Base-by-base conservation (phyloP, 2,888 invertebrate species). In the Diarsia rubi region DNA sequence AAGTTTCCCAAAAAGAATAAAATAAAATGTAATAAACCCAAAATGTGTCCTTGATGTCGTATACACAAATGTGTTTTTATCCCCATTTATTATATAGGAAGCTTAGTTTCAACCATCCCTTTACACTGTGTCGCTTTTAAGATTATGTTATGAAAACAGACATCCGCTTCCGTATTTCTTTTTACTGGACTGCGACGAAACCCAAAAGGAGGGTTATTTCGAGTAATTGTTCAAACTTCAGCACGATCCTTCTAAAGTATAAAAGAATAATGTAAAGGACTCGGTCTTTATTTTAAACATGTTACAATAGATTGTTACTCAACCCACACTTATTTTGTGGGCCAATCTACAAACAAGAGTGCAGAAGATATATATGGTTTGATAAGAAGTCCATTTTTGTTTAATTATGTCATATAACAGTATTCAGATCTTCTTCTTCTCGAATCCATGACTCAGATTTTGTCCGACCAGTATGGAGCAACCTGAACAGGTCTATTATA, bases 191-290 rank as follows among this genome's bases (percentile, higher is more conserved):
- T 37, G 37, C 37, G 37, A 0, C 37, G 37, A 37, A 37, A 37
- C 37, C 37, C 37, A 37, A 37, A 37, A 37, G 37, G 4, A 37
- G 37, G 37, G 37, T 37, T 37, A 37, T 37, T 37, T 37, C 37
- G 54, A 75, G 54, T 52, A 69, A 84, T 75, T 83, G 69, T 78
- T 69, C 1, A 52, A 68, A 69, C 47, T 84, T 67, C 44, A 68
- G 42, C 42, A 31, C 6, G 63, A 71, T 64, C 44, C 21, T 69
- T 63, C 21, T 42, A 24, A n/a, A 6, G 19, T 16, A 59, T 57
- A 62, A 80, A 68, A 72, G 59, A 73, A 79, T 59, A 68, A 59
- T 68, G 24, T 31, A 21, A 62, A 59, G 16, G 27, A 54, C 19
- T 75, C 19, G 14, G 60, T 24, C 21, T 47, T 24, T 66, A 62